These are phyloP conservation scores for Bubo bubo DNA, from an alignment of 2,113 vertebrate genomes.

Conservation along the genomic window DNA sequence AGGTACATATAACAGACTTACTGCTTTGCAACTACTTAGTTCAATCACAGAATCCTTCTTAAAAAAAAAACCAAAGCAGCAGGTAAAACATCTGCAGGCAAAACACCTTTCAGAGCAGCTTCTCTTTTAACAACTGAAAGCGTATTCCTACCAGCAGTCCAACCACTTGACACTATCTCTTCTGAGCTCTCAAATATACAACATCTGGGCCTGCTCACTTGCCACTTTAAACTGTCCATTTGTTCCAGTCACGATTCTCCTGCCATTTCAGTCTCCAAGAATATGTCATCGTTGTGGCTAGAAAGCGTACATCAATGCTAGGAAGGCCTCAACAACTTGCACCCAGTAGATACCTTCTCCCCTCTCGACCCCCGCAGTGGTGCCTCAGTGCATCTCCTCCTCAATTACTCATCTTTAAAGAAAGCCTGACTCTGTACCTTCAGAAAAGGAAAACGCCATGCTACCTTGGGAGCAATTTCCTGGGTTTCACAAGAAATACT, in stretches of 20 bases:
- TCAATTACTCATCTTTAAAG: not conserved
- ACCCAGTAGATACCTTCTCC: not conserved
- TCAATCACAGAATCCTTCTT: not conserved
- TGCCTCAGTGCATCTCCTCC: not conserved
- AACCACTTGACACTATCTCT: not conserved
- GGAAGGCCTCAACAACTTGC: not conserved
- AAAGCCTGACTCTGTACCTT: not conserved
- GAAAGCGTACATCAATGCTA: not conserved
- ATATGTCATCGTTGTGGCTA: not conserved
- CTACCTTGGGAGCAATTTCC: not conserved
- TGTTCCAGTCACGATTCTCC: not conserved
- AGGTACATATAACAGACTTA: not conserved
- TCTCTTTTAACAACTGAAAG: not conserved
- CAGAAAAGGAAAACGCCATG: not conserved
- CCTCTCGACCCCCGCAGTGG: accelerated
- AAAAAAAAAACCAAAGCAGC: not conserved
- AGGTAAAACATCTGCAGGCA: not conserved
- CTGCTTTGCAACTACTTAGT: not conserved
- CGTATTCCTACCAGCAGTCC: not conserved
- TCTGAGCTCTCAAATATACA: not conserved
- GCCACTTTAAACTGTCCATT: not conserved
- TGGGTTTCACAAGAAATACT: not conserved
- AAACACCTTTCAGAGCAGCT: not conserved
- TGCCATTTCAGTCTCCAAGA: not conserved
- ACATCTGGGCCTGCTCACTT: not conserved